Evolutionary conservation across 2,888 invertebrate species (phyloP).

Genomic region (Sarcophaga caerulescens): DNA sequence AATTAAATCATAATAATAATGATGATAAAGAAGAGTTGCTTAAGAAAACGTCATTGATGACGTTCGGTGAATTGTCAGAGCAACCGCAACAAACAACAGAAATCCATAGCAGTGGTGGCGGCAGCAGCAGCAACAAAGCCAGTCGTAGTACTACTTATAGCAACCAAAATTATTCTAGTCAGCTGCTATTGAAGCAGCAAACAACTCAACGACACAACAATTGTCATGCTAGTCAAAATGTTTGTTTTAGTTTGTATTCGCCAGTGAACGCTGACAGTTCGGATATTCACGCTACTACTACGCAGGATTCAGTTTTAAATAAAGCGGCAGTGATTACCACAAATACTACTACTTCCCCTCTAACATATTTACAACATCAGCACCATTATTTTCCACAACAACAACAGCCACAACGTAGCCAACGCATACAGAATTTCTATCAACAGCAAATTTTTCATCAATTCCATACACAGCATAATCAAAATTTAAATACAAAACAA

Average conservation of each 20-base stretch:
- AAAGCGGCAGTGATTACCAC: constrained; percentile 52
- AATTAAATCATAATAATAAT: constrained; percentile 25
- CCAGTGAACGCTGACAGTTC: constrained; percentile 74
- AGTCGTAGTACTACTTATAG: constrained; percentile 25
- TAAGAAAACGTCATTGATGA: constrained; percentile 50
- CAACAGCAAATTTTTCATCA: constrained; percentile 70
- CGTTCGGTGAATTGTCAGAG: constrained; percentile 48
- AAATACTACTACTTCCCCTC: constrained; percentile 57
- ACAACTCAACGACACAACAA: constrained; percentile 45
- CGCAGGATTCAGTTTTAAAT: constrained; percentile 68
- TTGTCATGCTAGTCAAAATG: constrained; percentile 71
- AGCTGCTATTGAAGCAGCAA: constrained; percentile 63
- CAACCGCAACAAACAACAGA: constrained; percentile 62
- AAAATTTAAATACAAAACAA: constrained; percentile 73
- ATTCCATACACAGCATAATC: constrained; percentile 73
- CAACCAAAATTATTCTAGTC: constrained; percentile 71
- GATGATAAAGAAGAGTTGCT: constrained; percentile 44
- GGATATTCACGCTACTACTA: constrained; percentile 51
- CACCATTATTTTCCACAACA: constrained; percentile 64
- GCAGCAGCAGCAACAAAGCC: constrained; percentile 15
- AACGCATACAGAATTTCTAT: constrained; percentile 73
- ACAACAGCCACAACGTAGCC: constrained; percentile 67
- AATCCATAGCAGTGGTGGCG: no score
- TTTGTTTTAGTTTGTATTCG: constrained; percentile 74
- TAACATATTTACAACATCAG: constrained; percentile 15